A percentile compares a stretch with the other conserved stretches of the same genome.
Conservation (phyloP, 2,888 invertebrate species). For the Seladonia tumulorum region DNA sequence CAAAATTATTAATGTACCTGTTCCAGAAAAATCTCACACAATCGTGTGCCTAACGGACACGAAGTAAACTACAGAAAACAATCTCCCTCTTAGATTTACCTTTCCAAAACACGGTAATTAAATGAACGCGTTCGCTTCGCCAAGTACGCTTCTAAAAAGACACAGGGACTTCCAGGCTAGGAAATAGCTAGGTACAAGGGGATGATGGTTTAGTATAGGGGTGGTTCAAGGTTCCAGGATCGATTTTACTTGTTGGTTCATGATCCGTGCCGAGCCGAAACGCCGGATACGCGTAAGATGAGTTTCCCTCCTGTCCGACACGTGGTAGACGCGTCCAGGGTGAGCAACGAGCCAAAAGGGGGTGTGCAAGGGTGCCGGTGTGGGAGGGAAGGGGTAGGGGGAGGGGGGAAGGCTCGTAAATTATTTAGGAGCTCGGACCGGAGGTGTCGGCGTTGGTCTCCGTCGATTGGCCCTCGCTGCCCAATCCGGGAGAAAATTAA, state of each 20-base stretch:
- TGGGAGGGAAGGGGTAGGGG: background rate
- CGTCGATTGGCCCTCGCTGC: slow-evolving; percentile 68
- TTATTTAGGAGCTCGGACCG: slow-evolving; percentile 79
- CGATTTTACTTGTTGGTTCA: background rate
- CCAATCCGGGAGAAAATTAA: slow-evolving; percentile 82
- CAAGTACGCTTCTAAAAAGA: background rate
- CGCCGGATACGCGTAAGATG: background rate
- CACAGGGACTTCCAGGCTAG: background rate
- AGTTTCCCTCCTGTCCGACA: slow-evolving; percentile 24
- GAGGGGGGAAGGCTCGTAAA: slow-evolving; percentile 74
- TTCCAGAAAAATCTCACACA: too few relatives aligned
- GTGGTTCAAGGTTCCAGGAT: background rate
- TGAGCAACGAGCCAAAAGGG: slow-evolving; percentile 3
- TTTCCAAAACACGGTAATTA: background rate
- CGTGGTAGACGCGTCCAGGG: slow-evolving; percentile 8
- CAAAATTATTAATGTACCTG: too few relatives aligned
- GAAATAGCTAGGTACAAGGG: background rate
- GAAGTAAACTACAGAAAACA: too few relatives aligned
- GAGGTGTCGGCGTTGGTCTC: slow-evolving; percentile 68
- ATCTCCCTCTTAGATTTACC: background rate
- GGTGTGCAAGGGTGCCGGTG: slow-evolving; percentile 30
- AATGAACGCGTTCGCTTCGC: background rate
- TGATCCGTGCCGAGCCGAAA: background rate
- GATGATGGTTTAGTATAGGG: background rate
- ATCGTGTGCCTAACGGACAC: too few relatives aligned